phyloP scores from a whole-genome alignment of 2,888 invertebrate genomes.

The Geotrupes spiniger region DNA sequence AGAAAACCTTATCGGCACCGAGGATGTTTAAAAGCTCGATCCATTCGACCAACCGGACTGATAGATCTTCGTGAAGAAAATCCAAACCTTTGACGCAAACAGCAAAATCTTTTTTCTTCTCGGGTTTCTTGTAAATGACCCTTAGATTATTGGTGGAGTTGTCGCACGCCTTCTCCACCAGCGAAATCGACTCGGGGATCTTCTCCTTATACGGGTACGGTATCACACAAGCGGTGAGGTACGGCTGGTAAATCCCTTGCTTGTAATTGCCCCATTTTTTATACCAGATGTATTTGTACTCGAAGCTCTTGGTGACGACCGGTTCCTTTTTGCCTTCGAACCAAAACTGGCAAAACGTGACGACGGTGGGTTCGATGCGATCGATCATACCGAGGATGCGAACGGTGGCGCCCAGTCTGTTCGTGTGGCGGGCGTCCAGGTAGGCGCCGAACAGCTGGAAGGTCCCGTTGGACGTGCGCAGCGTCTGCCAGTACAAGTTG shows the following conservation, averaged over 20 bases:
- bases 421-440: conserved; percentile 75
- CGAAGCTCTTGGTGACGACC: conserved; percentile 75
- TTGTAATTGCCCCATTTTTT: conserved; percentile 93
- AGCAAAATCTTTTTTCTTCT: conserved; percentile 74
- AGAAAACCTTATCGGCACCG: conserved; percentile 88
- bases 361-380: conserved; percentile 78
- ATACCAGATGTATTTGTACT: conserved; percentile 94
- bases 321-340: conserved; percentile 82
- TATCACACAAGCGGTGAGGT: conserved; percentile 83
- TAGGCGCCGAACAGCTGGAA: conserved; percentile 90
- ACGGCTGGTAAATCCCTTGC: conserved; percentile 87
- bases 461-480: conserved; percentile 79
- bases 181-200: conserved; percentile 78
- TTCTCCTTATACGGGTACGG: conserved; percentile 70
- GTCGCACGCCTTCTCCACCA: conserved; percentile 83
- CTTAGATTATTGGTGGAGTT: conserved; percentile 80
- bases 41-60: conserved; percentile 90
- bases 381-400: conserved; percentile 84
- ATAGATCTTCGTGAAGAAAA: conserved; percentile 87
- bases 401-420: conserved; percentile 78
- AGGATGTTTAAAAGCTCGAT: conserved; percentile 81
- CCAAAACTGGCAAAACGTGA: conserved; percentile 87
- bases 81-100: conserved; percentile 94
- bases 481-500: conserved; percentile 90
- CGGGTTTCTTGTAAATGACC: conserved; percentile 77